phyloP scores from a whole-genome alignment of 2,888 invertebrate genomes.

The Oasisia sp. region DNA sequence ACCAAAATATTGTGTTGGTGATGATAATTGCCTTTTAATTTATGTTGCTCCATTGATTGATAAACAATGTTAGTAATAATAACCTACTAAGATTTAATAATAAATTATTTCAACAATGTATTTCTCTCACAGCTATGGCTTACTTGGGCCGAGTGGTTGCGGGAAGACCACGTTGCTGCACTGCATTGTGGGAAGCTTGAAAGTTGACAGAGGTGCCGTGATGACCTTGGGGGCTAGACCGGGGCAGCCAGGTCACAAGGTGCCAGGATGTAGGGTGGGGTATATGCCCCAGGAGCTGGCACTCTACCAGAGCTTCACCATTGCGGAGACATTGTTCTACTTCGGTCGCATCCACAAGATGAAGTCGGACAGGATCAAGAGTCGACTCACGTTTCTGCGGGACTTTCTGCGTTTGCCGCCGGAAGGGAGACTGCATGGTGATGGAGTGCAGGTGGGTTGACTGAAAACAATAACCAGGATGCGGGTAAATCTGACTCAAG shows the following conservation, averaged over 20 bases:
- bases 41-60: too few relatives aligned
- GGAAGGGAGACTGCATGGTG: conserved; percentile 81
- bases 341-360: conserved; percentile 96
- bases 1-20: too few relatives aligned
- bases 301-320: conserved; percentile 76
- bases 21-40: too few relatives aligned
- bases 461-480: neutral
- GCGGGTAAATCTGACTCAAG: too few relatives aligned
- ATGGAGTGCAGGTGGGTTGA: conserved; percentile 76
- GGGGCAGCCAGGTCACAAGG: conserved; percentile 86
- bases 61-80: too few relatives aligned
- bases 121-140: conserved; percentile 75
- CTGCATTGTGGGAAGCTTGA: conserved; percentile 88
- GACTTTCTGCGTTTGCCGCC: conserved; percentile 92
- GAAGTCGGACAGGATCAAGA: conserved; percentile 81
- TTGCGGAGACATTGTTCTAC: conserved; percentile 94
- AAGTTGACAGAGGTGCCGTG: conserved; percentile 87
- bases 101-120: neutral
- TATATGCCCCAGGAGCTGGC: conserved; percentile 85
- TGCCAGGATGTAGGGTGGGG: conserved; percentile 93
- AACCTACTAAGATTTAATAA: neutral
- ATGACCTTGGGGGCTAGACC: conserved; percentile 91
- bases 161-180: conserved; percentile 90
- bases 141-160: conserved; percentile 94
- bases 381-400: conserved; percentile 84